Evolutionary conservation across 2,113 vertebrate genomes (phyloP).

Genomic region (Melanotaenia duboulayi): DNA sequence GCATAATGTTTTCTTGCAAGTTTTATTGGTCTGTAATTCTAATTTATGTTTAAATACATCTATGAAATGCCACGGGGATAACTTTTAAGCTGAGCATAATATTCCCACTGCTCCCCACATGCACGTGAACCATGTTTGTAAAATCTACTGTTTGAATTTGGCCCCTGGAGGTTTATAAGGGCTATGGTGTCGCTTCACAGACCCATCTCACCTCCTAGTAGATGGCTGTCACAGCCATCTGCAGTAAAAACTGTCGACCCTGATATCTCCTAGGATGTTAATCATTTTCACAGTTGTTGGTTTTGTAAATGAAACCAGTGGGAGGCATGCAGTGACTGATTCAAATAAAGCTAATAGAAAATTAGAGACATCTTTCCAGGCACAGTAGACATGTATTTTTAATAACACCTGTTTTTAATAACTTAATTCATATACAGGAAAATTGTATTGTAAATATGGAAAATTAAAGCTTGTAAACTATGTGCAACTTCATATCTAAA

Average conservation of each 20-base stretch:
- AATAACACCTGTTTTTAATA: too few species aligned
- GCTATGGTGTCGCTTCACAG: constrained; percentile 42
- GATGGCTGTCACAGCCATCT: constrained; percentile 34
- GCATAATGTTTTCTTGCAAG: constrained; percentile 34
- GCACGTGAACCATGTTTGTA: constrained; percentile 16
- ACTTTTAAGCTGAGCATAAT: constrained; percentile 27
- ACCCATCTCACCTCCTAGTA: constrained; percentile 21
- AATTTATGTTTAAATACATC: constrained; percentile 28
- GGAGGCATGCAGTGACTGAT: constrained; percentile 25
- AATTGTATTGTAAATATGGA: constrained; percentile 3
- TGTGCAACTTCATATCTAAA: constrained; percentile 8
- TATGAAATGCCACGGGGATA: constrained; percentile 26
- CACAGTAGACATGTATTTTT: neutral
- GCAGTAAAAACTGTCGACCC: constrained; percentile 43
- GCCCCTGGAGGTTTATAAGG: constrained; percentile 54
- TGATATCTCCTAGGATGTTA: constrained; percentile 37
- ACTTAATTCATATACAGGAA: constrained; percentile 5
- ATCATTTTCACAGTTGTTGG: constrained; percentile 43
- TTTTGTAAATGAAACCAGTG: constrained; percentile 55
- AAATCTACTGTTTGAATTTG: constrained; percentile 29
- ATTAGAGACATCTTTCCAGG: constrained; percentile 12
- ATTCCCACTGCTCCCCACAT: neutral
- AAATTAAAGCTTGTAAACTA: constrained; percentile 12
- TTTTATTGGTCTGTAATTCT: constrained; percentile 33
- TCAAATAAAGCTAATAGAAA: constrained; percentile 34